Base-by-base conservation (phyloP, 2,113 vertebrate species). In the Saccopteryx leptura region DNA sequence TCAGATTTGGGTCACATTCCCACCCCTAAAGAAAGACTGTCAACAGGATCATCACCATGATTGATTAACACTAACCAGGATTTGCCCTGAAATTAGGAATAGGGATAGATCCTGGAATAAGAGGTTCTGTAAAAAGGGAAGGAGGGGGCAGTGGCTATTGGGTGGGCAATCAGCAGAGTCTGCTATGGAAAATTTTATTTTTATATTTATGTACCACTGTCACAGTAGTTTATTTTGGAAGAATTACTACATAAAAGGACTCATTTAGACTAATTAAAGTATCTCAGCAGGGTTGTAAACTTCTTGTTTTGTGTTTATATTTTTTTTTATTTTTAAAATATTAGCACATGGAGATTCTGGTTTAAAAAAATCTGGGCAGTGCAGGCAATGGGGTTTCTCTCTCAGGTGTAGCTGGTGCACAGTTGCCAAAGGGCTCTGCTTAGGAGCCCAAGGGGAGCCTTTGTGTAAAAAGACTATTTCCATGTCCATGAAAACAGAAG, bases 351-450 rank as follows among this genome's bases (percentile, higher is more conserved):
- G n/a, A 90, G 63, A 82, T 88, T 52, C 80, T 90, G 39, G 19
- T 82, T 83, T 81, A 86, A 54, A 65, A 94, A 89, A 52, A 88
- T 74, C 8, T 88, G 31, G 31, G 33, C 28, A 88, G 48, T 52
- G 13, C 10, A 58, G 58, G 46, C n/a, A 31, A 60, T 71, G 46
- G 74, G 28, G 33, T 74, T 66, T 52, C 90, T 69, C 24, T 50
- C 12, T 91, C 19, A 33, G 28, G 23, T 89, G 0, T 52, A n/a
- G 74, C 5, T 52, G 33, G 17, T 85, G 81, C 74, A 48, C 6
- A 74, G 1, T 4, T 71, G 26, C 39, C 80, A 56, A 39, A 63
- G 7, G 19, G 24, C 24, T 89, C 78, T 92, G 52, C 63, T 68
- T 86, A 26, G 13, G 28, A 83, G 63, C 39, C 24, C n/a, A 14